Base-by-base conservation (phyloP, 2,888 invertebrate genomes). In the Acronicta alni region DNA sequence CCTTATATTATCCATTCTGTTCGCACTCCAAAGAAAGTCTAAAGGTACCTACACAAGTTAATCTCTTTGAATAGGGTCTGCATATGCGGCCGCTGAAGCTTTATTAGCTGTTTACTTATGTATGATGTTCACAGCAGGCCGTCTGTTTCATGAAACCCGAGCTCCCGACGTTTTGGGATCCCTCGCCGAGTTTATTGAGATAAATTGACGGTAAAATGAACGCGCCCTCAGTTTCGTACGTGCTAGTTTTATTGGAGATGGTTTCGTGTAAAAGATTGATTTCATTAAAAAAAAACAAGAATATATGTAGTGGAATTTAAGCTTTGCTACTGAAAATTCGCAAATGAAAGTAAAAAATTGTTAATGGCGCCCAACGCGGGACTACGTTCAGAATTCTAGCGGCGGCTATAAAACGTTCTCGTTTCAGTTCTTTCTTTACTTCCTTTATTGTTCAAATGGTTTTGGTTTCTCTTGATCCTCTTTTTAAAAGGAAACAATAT, bases 81-180 rank as follows among this genome's bases (percentile, higher is more conserved):
- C 62, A 62, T 60, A 72, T 74, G 65, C 62, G 70, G 65, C 53
- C 39, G 51, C 45, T 37, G 65, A 41, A 46, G 48, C 49, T 68
- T 74, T 75, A 72, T 75, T 68, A 62, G 59, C 46, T 65, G 42
- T 53, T 75, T 64, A 76, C 62, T 70, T 64, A 77, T 63, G 60
- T 61, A 70, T 59, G 56, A 67, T 48, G 68, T 37, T 72, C 56
- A 49, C 55, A 67, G 68, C 48, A 54, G 41, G 51, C 57, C 48
- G 46, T 52, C 57, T 56, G 48, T 60, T 69, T 68, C 48, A 64
- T 69, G 65, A 57, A 72, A 51, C 57, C 56, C 55, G 37, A 52
- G 57, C 20, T 35, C 39, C 57, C 38, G 32, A 55, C 23, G 32
- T 41, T 72, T 45, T 18, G 32, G 62, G 57, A 52, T 63, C 68